Percentiles rank a stretch among this genome's conserved stretches.
Conservation (phyloP, 1,140 invertebrate genomes). For the Drosophila kurseongensis region DNA sequence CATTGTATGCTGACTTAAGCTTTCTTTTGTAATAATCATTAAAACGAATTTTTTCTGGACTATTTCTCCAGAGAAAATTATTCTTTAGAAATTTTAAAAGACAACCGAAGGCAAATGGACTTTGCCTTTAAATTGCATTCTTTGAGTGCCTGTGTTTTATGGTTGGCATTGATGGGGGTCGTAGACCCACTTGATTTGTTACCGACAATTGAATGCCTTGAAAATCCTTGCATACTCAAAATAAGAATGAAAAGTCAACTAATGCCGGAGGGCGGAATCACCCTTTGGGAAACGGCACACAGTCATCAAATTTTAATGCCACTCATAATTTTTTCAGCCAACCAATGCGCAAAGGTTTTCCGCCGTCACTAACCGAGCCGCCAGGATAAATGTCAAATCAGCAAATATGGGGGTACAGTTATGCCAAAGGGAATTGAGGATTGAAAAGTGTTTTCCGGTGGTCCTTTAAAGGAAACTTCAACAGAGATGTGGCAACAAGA, state of each 20-base stretch:
- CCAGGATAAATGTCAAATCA: conserved; percentile 66
- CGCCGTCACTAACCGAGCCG: conserved; percentile 20
- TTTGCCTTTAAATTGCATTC: conserved; percentile 6
- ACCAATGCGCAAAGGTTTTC: conserved; percentile 69
- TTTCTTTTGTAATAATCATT: too few species aligned
- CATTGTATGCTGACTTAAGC: too few species aligned
- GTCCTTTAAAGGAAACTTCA: conserved; percentile 11
- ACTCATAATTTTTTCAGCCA: conserved; percentile 74
- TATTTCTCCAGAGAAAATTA: background rate
- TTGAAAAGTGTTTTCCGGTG: conserved; percentile 27
- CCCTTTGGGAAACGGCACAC: conserved; percentile 28
- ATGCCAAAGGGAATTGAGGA: conserved; percentile 24
- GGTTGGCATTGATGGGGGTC: conserved; percentile 54
- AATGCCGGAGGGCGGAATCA: conserved; percentile 33
- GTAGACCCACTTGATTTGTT: conserved; percentile 64
- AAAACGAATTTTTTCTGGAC: background rate
- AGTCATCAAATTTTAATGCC: conserved; percentile 78
- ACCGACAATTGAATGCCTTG: conserved; percentile 62
- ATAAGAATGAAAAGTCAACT: conserved; percentile 29
- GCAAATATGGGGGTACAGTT: conserved; percentile 54
- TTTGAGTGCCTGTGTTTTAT: conserved; percentile 54
- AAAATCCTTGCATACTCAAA: conserved; percentile 9
- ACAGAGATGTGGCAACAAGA: conserved; percentile 12
- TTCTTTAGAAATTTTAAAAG: background rate
- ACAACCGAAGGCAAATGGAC: background rate